These are phyloP conservation scores for Podiceps cristatus DNA, from an alignment of 2,113 vertebrate genomes.

Conservation along the genomic window DNA sequence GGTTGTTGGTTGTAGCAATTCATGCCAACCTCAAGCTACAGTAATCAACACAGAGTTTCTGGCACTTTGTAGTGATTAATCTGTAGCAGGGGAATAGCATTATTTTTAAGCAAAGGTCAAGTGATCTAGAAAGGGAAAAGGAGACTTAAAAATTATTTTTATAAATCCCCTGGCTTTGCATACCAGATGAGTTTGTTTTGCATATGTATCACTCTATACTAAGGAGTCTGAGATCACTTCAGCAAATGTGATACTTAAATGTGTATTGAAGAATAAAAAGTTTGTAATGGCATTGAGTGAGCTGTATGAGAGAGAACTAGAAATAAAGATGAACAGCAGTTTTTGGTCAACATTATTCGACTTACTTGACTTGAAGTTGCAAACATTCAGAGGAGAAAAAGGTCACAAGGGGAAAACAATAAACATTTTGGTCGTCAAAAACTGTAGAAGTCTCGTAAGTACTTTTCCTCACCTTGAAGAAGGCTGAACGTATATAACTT, in stretches of 20 bases:
- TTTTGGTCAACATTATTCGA: not conserved
- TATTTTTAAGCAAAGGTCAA: not conserved
- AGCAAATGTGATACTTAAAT: not conserved
- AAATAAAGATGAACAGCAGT: not conserved
- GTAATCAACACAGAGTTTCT: not conserved
- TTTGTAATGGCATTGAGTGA: not conserved
- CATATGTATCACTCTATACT: not conserved
- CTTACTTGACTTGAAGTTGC: not conserved
- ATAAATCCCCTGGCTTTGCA: not conserved
- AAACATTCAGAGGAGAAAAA: not conserved
- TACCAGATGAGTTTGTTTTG: not conserved
- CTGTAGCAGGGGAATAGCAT: not conserved
- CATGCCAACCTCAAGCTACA: not conserved
- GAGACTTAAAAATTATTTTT: not conserved
- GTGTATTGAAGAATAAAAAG: not conserved
- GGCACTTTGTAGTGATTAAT: not conserved
- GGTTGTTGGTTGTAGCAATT: not conserved
- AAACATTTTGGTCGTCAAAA: not conserved
- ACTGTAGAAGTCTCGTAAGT: not conserved
- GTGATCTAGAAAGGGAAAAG: not conserved
- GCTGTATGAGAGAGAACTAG: not conserved
- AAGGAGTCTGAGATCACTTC: not conserved
- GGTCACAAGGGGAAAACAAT: not conserved
- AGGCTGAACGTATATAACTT: not conserved
- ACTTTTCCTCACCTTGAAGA: not conserved